Conservation (phyloP, 2,113 vertebrate species). For the Glareola pratincola region DNA sequence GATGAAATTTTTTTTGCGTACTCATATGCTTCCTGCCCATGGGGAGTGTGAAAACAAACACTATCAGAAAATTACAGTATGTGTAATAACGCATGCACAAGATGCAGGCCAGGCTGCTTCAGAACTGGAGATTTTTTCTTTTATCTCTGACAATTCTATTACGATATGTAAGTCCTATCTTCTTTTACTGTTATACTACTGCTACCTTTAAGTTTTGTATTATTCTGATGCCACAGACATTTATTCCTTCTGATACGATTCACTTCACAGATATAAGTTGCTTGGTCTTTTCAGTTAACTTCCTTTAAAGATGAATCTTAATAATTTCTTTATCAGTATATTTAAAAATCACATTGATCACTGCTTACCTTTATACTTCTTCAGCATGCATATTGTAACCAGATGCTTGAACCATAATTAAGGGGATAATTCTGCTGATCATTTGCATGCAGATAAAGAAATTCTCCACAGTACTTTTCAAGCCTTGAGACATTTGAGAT, state of each 20-base stretch:
- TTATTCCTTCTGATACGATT: neutral
- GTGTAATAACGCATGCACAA: neutral
- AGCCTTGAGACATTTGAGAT: neutral
- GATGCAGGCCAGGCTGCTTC: neutral
- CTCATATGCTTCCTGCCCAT: neutral
- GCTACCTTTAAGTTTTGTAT: neutral
- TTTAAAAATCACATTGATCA: neutral
- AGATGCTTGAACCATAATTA: neutral
- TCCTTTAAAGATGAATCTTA: neutral
- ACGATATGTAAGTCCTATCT: neutral
- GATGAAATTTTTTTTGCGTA: neutral
- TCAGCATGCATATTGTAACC: neutral
- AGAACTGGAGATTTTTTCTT: neutral
- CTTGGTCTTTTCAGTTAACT: neutral
- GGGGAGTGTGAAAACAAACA: neutral
- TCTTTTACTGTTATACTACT: neutral
- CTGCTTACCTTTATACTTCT: neutral
- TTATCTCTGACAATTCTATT: neutral
- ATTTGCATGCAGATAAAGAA: neutral
- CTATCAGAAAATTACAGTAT: neutral
- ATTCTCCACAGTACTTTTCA: neutral
- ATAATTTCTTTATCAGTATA: neutral
- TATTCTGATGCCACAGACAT: neutral
- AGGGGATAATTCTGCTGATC: neutral
- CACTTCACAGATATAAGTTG: neutral